Evolutionary conservation across 2,113 vertebrate species (phyloP), one percentile per base, ranked within the genome.

Genomic region (Cyanoliseus patagonus): DNA sequence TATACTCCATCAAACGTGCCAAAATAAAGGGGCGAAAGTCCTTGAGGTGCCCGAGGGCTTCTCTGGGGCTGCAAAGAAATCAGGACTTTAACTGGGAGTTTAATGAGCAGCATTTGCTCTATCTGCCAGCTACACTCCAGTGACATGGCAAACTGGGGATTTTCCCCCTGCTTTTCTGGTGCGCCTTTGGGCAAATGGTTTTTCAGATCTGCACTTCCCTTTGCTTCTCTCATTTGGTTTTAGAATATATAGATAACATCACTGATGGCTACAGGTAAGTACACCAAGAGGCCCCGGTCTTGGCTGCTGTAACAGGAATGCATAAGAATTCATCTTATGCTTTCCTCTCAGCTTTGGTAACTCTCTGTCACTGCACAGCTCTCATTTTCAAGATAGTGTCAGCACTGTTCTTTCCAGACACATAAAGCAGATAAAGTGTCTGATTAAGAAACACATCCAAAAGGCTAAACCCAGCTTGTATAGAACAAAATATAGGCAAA

Each of bases 361-460:
- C 73, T 73, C 62, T 35, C 68, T 85, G 39, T 53, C 66, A 20
- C 64, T 41, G 86, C 90, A 69, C 44, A 49, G 47, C 66, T 90
- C 88, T 91, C 69, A 59, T 88, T 79, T 84, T 78, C 86, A 49
- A 31, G 73, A 57, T n/a, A 30, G 66, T 81, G 70, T 69, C 94
- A 94, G 74, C 77, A 33, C 49, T 52, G 41, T 19, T 79, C 86
- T 84, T 82, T 63, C 67, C 86, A 92, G 88, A 73, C 24, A 83
- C n/a, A 84, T 51, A 89, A 84, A 91, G 59, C 52, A 94, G 77
- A 91, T 76, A 30, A 86, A 86, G 62, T 33, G 37, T 62, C 88
- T 84, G 83, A 93, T 79, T 94, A 61, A 96, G 96, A 96, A 66
- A 17, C 39, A 85, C 78, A 92, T 78, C 57, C 74, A 94, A 95